phyloP scores from a whole-genome alignment of 2,113 vertebrate species.

The Leuciscus idus region DNA sequence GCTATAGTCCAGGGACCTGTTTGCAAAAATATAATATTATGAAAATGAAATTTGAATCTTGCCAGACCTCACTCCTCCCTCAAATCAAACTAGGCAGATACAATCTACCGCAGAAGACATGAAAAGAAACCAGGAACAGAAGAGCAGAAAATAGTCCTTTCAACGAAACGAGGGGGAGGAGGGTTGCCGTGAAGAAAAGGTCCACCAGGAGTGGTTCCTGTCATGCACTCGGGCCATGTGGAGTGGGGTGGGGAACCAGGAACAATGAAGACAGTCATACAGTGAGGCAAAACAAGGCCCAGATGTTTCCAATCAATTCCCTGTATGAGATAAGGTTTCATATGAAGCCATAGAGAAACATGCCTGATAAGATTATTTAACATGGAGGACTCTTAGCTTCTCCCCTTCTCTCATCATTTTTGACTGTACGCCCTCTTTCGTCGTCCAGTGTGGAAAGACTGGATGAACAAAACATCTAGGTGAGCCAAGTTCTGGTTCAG shows the following conservation, averaged over 20 bases:
- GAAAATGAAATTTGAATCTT: conserved; percentile 62
- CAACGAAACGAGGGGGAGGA: not conserved
- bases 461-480: conserved; percentile 73
- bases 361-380: conserved; percentile 44
- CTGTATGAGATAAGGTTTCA: conserved; percentile 69
- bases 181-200: conserved; percentile 34
- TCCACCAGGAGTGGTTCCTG: conserved; percentile 55
- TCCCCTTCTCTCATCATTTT: conserved; percentile 57
- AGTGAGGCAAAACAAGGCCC: conserved; percentile 57
- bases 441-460: conserved; percentile 47
- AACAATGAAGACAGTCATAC: conserved; percentile 80
- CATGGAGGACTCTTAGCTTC: conserved; percentile 6
- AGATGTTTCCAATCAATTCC: conserved; percentile 78
- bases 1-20: conserved; percentile 1
- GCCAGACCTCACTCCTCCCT: conserved; percentile 58
- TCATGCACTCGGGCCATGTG: conserved; percentile 52
- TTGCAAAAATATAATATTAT: conserved; percentile 48
- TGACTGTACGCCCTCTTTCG: conserved; percentile 15
- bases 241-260: conserved; percentile 58
- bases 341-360: conserved; percentile 40
- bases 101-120: conserved; percentile 27
- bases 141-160: conserved; percentile 13
- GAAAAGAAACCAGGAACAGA: conserved; percentile 28
- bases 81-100: conserved; percentile 56
- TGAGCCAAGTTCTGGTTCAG: conserved; percentile 74